phyloP scores from a whole-genome alignment of 2,888 invertebrate species.

The Bombyx huttoni region DNA sequence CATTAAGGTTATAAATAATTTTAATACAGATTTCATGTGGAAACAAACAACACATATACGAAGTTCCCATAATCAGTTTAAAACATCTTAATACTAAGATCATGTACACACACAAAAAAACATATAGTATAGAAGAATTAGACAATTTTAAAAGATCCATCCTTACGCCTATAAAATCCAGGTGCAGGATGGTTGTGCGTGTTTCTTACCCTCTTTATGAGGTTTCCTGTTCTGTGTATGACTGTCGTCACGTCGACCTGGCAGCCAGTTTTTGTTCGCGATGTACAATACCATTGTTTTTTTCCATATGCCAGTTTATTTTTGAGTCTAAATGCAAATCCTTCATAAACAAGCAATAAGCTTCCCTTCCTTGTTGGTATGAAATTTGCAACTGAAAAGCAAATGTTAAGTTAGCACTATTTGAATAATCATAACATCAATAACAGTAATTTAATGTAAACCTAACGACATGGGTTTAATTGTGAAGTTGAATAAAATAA shows the following conservation, averaged over 20 bases:
- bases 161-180: slow-evolving; percentile 45
- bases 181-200: slow-evolving; percentile 51
- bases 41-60: neutral
- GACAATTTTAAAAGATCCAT: slow-evolving; percentile 55
- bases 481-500: too few species aligned
- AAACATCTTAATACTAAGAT: neutral
- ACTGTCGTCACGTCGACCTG: slow-evolving; percentile 53
- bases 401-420: neutral
- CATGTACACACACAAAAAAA: neutral
- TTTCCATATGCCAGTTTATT: slow-evolving; percentile 59
- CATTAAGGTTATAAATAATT: neutral
- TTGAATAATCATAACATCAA: neutral
- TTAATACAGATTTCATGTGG: neutral
- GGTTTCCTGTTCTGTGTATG: slow-evolving; percentile 29
- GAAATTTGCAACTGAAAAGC: slow-evolving; percentile 52
- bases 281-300: slow-evolving; percentile 61
- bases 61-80: neutral
- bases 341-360: slow-evolving; percentile 44
- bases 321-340: slow-evolving; percentile 53
- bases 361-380: slow-evolving; percentile 57
- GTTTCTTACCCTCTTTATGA: slow-evolving; percentile 46
- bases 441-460: too few species aligned
- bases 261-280: slow-evolving; percentile 50
- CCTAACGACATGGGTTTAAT: too few species aligned
- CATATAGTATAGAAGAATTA: slow-evolving; percentile 10